Evolutionary conservation across 2,888 invertebrate species (phyloP).

Genomic region (Therioaphis trifolii): DNA sequence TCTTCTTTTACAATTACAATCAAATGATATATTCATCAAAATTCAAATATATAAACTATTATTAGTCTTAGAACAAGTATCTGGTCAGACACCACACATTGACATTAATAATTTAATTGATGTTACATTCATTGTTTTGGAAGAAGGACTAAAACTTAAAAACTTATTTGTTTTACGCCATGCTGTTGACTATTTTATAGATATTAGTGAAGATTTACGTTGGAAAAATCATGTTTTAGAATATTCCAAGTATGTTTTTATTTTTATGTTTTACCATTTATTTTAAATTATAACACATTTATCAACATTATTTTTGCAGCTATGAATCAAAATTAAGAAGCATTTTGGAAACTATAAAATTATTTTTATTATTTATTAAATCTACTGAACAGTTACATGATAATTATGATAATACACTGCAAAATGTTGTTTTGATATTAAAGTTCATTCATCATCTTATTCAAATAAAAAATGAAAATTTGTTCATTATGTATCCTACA

Average conservation of each 20-base stretch:
- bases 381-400: background rate
- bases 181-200: constrained; percentile 50
- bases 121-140: constrained; percentile 48
- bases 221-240: constrained; percentile 46
- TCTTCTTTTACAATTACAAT: constrained; percentile 43
- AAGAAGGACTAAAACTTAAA: constrained; percentile 52
- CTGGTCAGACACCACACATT: constrained; percentile 30
- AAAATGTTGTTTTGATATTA: constrained; percentile 27
- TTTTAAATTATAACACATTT: background rate
- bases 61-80: constrained; percentile 51
- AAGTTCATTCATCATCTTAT: constrained; percentile 42
- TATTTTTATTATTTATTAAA: no score
- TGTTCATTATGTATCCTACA: constrained; percentile 28
- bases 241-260: constrained; percentile 35
- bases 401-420: constrained; percentile 2
- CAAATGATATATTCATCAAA: constrained; percentile 45
- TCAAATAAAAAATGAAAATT: constrained; percentile 37
- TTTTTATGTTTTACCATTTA: background rate
- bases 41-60: constrained; percentile 54
- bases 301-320: constrained; percentile 33
- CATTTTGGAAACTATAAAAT: constrained; percentile 24
- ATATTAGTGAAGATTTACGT: constrained; percentile 48
- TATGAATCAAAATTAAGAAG: constrained; percentile 39
- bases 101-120: constrained; percentile 51
- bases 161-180: constrained; percentile 41